Base-by-base conservation (phyloP, 2,113 vertebrate species). In the Alaudala cheleensis region DNA sequence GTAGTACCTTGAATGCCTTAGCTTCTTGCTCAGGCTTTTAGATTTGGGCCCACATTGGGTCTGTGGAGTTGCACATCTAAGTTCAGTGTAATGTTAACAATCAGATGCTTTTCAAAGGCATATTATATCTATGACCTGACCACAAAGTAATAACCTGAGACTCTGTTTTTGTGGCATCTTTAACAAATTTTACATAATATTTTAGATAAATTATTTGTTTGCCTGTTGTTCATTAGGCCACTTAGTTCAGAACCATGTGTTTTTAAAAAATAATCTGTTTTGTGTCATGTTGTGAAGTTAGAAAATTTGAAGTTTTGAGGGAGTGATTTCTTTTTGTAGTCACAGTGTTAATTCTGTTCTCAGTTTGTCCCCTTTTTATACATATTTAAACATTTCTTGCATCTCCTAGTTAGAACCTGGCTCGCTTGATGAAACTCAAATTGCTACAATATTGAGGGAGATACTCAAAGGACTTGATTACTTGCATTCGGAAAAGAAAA, bases 401-500 rank as follows among this genome's bases (percentile, higher is more conserved):
- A 29, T 81, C 71, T 97, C 31, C 70, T 95, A 99, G 99, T 96
- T 99, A 97, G 99, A 99, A 93, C 99, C 99, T 74, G 99, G 99
- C 22, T 94, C 98, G 22, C 97, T 99, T 54, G 99, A 99, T 92
- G 99, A 99, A 98, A 98, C 97, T 5, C 99, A 99, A 96, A 99
- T 99, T 65, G 99, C 99, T 58, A 99, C 99, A 69, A 99, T 99
- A 95, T 95, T 99, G 89, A 98, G 99, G 93, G 99, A 99, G 97
- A 99, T 99, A 81, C 97, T 99, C 50, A 99, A 99, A 98, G 99
- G 99, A 62, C 98, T 99, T 0, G 99, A 99, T 96, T 99, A 99
- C 92, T 98, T 99, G 73, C 99, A 99, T 98, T 99, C 99, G 15
- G 99, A 99, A 97, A 99, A 99, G 98, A 99, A 99, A 98, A 99